Conservation (phyloP, 2,113 vertebrate species). For the Bos taurus region ARS-UCD2.0 NC_037344.1:44652001-44652500, state of each 20-base stretch:
- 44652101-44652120: not conserved
- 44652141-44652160: not conserved
- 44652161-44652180: not conserved
- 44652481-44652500: not conserved
- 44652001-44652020: not conserved
- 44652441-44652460: not conserved
- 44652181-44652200: fast-evolving
- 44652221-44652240: not conserved
- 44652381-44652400: not conserved
- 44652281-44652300: not conserved
- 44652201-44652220: not conserved
- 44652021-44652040: not conserved
- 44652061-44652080: not conserved
- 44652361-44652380: not conserved
- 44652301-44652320: not conserved
- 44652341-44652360: not conserved
- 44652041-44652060: not conserved
- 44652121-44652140: not conserved
- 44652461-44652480: not conserved
- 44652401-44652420: fast-evolving
- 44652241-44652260: not conserved
- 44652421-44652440: not conserved
- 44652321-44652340: not conserved
- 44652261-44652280: not conserved
- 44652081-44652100: not conserved